These are phyloP conservation scores for Lethocerus indicus DNA, from an alignment of 1,140 invertebrate species.

Conservation along the genomic window DNA sequence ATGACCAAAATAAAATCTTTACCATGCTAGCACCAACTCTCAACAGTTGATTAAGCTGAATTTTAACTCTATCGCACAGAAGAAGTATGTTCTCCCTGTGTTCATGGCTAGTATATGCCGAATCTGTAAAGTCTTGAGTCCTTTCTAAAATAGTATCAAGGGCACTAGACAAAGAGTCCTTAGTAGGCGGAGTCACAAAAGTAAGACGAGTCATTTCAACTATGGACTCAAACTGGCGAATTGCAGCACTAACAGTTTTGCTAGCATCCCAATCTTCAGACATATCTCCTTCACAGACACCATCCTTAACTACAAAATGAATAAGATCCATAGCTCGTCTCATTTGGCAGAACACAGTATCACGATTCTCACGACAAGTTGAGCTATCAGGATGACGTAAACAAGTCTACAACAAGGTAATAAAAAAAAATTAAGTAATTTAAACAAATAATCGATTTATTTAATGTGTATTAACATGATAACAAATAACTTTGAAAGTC, in stretches of 20 bases:
- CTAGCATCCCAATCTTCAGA: constrained; percentile 45
- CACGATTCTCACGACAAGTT: constrained; percentile 82
- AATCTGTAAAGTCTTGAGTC: constrained; percentile 98
- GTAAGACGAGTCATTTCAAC: constrained; percentile 39
- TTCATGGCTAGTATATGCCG: constrained; percentile 93
- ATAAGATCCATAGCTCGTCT: constrained; percentile 91
- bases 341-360: constrained; percentile 96
- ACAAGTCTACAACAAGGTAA: constrained; percentile 52
- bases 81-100: constrained; percentile 88
- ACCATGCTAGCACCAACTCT: constrained; percentile 70
- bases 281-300: constrained; percentile 42
- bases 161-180: constrained; percentile 57
- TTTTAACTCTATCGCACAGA: constrained; percentile 70
- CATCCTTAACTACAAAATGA: constrained; percentile 92
- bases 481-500: neutral
- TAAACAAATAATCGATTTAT: too few relatives aligned
- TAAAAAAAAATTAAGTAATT: too few relatives aligned
- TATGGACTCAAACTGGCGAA: constrained; percentile 67
- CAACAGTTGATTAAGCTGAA: constrained; percentile 73
- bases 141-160: constrained; percentile 85
- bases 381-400: constrained; percentile 87
- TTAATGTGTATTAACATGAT: too few relatives aligned
- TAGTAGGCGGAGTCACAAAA: constrained; percentile 16
- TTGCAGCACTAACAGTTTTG: constrained; percentile 52
- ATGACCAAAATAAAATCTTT: neutral